These are phyloP conservation scores for Villa cingulata DNA, from an alignment of 2,888 invertebrate genomes.

Conservation along the genomic window DNA sequence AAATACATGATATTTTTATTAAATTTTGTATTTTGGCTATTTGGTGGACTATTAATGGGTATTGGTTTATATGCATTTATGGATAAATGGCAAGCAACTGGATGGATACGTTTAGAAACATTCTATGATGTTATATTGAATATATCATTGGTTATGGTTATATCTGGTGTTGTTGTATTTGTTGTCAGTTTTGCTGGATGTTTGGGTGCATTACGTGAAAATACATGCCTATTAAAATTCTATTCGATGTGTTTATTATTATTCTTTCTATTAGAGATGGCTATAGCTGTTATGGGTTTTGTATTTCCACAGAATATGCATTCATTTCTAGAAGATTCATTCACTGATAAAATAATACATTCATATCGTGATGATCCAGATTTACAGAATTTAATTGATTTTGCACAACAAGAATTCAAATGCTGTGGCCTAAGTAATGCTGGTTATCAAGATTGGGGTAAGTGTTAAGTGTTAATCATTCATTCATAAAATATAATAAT, in stretches of 20 bases:
- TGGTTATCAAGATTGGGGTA: conserved; percentile 87
- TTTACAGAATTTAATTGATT: conserved; percentile 86
- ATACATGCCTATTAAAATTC: conserved; percentile 80
- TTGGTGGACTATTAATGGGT: conserved; percentile 73
- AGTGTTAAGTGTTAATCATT: no score
- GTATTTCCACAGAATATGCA: conserved; percentile 85
- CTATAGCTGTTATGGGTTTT: conserved; percentile 81
- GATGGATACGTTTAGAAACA: conserved; percentile 66
- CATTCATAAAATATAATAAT: no score
- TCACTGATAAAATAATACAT: conserved; percentile 83
- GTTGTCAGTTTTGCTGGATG: conserved; percentile 89
- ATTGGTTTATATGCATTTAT: conserved; percentile 84
- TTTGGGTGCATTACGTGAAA: conserved; percentile 63
- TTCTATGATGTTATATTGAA: conserved; percentile 83
- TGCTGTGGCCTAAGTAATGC: conserved; percentile 87
- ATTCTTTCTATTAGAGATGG: conserved; percentile 84
- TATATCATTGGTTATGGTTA: conserved; percentile 79
- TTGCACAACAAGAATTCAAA: conserved; percentile 70
- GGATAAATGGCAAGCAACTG: conserved; percentile 83
- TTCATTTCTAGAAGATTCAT: conserved; percentile 67
- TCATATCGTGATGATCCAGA: conserved; percentile 88
- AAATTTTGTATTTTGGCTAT: conserved; percentile 52
- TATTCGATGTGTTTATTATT: conserved; percentile 79
- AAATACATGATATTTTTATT: conserved; percentile 36
- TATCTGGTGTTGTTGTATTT: conserved; percentile 81